phyloP scores from a whole-genome alignment of 1,140 invertebrate genomes.

The Drosophila quadrilineata region DNA sequence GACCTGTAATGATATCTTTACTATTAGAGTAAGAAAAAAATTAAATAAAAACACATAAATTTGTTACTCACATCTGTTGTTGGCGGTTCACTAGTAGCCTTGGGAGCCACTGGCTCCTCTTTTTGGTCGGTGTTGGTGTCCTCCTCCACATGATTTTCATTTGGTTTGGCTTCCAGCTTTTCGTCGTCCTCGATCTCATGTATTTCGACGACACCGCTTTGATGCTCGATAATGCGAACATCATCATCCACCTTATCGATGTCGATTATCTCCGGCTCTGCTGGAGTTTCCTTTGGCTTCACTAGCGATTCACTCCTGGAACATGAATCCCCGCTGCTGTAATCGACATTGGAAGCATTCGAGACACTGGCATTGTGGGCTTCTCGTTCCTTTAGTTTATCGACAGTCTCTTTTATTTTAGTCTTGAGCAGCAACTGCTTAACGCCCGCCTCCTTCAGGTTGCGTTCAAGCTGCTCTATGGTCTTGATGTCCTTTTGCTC shows the following conservation, averaged over 20 bases:
- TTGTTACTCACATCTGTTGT: too few species aligned
- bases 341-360: conserved; percentile 54
- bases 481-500: conserved; percentile 85
- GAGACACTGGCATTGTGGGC: conserved; percentile 30
- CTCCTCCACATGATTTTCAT: not conserved
- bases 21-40: not conserved
- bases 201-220: conserved; percentile 82
- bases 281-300: not conserved
- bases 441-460: conserved; percentile 82
- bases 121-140: conserved; percentile 14
- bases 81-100: too few species aligned
- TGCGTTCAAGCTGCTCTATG: conserved; percentile 84
- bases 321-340: conserved; percentile 47
- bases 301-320: conserved; percentile 12
- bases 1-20: too few species aligned
- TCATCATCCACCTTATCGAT: conserved; percentile 75
- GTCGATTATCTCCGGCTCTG: conserved; percentile 61
- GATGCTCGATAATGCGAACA: conserved; percentile 73
- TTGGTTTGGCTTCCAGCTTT: conserved; percentile 31
- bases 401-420: conserved; percentile 65
- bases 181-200: conserved; percentile 82
- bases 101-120: too few species aligned
- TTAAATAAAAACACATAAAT: not conserved
- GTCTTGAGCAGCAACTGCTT: conserved; percentile 67
- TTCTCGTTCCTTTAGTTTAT: conserved; percentile 59